Conservation (phyloP, 2,113 vertebrate genomes). For the Pogonocichla stellata region DNA sequence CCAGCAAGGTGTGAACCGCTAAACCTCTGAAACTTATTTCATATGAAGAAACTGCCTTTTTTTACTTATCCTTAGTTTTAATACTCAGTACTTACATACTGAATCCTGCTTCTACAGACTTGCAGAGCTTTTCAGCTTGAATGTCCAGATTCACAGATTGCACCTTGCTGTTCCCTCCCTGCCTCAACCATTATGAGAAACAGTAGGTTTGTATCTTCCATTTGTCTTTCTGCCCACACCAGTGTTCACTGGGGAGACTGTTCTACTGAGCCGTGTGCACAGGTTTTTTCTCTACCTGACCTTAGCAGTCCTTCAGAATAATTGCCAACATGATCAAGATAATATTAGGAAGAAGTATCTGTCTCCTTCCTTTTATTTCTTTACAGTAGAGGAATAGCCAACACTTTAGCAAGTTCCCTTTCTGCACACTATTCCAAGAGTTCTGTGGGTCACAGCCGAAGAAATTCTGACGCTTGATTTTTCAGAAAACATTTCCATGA, state of each 20-base stretch:
- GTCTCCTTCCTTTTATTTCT: not conserved
- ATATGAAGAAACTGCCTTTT: not conserved
- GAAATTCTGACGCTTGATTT: not conserved
- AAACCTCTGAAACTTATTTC: not conserved
- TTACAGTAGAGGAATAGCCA: not conserved
- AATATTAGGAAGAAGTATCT: not conserved
- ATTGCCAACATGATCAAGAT: not conserved
- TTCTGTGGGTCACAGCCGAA: not conserved
- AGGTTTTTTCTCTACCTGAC: not conserved
- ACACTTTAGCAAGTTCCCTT: not conserved
- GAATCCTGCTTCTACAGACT: not conserved
- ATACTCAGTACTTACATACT: not conserved
- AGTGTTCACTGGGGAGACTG: not conserved
- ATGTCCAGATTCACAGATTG: not conserved
- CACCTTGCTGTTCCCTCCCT: not conserved
- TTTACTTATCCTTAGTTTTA: not conserved
- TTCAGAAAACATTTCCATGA: not conserved
- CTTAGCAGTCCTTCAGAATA: not conserved
- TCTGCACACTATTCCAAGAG: not conserved
- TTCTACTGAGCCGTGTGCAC: not conserved
- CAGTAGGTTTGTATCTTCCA: not conserved
- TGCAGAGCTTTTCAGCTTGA: not conserved
- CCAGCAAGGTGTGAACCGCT: not conserved
- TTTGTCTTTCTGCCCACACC: not conserved
- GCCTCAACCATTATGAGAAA: not conserved